Percentiles rank a stretch among this genome's conserved stretches.
Conservation (phyloP, 2,113 vertebrate species). For the Gallinago jamesoni region DNA sequence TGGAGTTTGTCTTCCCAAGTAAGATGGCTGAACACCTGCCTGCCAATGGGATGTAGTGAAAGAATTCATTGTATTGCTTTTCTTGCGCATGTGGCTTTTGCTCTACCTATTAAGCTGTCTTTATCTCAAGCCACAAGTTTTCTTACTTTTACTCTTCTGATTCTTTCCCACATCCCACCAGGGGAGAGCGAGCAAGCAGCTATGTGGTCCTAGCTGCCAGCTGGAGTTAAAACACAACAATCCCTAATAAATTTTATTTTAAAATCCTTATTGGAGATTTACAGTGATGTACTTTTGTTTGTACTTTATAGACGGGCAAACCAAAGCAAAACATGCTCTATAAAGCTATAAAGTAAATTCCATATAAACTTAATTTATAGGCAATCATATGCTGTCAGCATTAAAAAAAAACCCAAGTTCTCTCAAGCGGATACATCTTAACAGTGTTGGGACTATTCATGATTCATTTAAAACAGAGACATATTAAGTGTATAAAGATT, state of each 20-base stretch:
- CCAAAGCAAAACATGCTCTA: neutral
- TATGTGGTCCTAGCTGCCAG: neutral
- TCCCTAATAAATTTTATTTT: neutral
- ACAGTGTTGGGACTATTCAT: neutral
- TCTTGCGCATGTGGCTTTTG: neutral
- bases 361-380: neutral
- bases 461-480: neutral
- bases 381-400: neutral
- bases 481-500: neutral
- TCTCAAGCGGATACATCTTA: neutral
- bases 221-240: neutral
- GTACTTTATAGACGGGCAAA: neutral
- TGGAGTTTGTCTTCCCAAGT: neutral
- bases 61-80: neutral
- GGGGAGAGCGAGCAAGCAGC: neutral
- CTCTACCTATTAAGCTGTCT: neutral
- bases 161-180: neutral
- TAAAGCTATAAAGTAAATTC: neutral
- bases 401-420: neutral
- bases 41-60: neutral
- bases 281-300: neutral
- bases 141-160: neutral
- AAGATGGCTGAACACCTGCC: neutral
- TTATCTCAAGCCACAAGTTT: neutral
- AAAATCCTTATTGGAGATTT: neutral